These are phyloP conservation scores for Cricetomys ansorgei DNA, from an alignment of 2,113 vertebrate genomes.

Conservation along the genomic window DNA sequence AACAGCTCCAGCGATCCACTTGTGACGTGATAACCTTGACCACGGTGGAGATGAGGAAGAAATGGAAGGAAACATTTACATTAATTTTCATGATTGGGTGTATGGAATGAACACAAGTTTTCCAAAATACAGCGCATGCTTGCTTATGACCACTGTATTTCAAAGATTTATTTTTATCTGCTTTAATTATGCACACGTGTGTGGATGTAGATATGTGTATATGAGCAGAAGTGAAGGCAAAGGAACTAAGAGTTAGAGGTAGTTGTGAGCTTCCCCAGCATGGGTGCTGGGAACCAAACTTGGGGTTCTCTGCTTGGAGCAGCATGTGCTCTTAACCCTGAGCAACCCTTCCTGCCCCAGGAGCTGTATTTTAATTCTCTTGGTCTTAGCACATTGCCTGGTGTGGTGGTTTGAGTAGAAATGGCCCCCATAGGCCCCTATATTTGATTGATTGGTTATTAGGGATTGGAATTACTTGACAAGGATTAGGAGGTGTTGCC, in stretches of 20 bases:
- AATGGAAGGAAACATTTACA: slow-evolving; percentile 10
- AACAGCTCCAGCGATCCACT: background rate
- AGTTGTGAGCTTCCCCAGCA: too few species aligned
- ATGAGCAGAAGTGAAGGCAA: background rate
- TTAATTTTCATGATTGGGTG: background rate
- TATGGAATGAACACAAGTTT: background rate
- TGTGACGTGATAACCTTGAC: background rate
- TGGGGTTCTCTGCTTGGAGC: background rate
- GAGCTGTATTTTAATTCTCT: slow-evolving; percentile 7
- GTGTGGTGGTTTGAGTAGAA: background rate
- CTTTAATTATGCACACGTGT: background rate
- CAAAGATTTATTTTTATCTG: background rate
- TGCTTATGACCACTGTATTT: background rate
- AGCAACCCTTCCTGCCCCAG: background rate
- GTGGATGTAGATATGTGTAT: background rate
- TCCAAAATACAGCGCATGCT: background rate
- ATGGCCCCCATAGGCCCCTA: background rate
- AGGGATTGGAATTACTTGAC: background rate
- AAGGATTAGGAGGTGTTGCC: background rate
- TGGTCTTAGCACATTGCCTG: background rate
- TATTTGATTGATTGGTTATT: background rate
- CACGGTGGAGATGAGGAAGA: background rate
- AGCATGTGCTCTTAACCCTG: background rate
- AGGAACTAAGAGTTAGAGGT: background rate
- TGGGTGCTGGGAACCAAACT: background rate